Percentiles rank a stretch among this genome's conserved stretches.
phyloP scores from a whole-genome alignment of 2,113 vertebrate species.

The Genyomyrus donnyi region DNA sequence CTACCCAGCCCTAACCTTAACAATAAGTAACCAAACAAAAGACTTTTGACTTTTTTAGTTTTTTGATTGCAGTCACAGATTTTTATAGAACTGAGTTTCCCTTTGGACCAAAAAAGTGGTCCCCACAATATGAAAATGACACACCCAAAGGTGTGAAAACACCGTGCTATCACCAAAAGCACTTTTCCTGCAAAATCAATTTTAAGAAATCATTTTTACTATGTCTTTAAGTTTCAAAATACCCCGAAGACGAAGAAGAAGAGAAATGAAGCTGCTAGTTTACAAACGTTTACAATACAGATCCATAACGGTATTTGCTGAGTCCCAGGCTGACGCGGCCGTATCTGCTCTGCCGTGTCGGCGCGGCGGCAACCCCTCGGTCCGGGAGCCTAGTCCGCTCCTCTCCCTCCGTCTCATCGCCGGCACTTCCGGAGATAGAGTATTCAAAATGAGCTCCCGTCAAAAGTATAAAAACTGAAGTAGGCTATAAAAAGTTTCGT shows the following conservation, averaged over 20 bases:
- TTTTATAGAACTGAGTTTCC: background rate
- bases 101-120: background rate
- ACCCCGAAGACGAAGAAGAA: background rate
- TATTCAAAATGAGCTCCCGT: background rate
- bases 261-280: background rate
- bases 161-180: background rate
- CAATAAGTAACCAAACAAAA: background rate
- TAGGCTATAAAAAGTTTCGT: background rate
- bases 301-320: background rate
- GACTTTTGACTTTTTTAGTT: background rate
- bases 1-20: background rate
- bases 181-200: background rate
- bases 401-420: background rate
- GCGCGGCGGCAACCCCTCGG: background rate
- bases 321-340: background rate
- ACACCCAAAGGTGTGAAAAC: background rate
- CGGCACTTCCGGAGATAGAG: background rate
- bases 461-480: background rate
- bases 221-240: background rate
- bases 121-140: background rate
- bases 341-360: background rate
- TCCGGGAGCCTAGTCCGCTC: background rate
- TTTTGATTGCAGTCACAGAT: background rate
- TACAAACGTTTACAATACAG: background rate
- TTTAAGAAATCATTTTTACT: background rate